These are phyloP conservation scores for Brachionus rubens DNA, from an alignment of 1,140 invertebrate genomes.

Conservation along the genomic window DNA sequence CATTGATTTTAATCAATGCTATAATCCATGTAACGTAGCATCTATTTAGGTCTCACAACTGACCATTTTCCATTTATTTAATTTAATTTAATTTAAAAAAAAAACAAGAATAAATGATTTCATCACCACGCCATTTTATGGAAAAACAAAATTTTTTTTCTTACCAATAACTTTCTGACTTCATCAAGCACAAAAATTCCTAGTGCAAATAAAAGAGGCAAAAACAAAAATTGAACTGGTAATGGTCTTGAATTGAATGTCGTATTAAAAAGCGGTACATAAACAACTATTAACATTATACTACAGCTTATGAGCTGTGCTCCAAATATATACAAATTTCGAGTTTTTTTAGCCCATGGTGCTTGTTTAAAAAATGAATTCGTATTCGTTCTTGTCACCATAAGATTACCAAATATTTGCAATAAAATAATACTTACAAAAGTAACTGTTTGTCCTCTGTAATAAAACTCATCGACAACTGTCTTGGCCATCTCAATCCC, in stretches of 20 bases:
- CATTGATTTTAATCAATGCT: too few species aligned
- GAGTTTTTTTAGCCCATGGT: conserved; percentile 1
- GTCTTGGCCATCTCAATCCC: background rate
- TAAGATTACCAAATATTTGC: conserved; percentile 18
- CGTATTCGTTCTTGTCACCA: background rate
- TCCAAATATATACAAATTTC: conserved; percentile 18
- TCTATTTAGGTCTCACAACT: too few species aligned
- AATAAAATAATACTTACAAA: conserved; percentile 1
- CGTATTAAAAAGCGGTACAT: background rate
- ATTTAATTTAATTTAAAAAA: too few species aligned
- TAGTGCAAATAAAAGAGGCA: background rate
- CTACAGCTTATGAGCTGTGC: background rate
- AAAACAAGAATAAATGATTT: too few species aligned
- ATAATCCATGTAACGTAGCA: too few species aligned
- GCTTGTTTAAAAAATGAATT: conserved; percentile 20
- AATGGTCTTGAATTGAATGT: background rate
- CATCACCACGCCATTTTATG: conserved; percentile 32
- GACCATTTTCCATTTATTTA: too few species aligned
- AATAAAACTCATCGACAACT: background rate
- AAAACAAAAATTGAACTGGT: conserved; percentile 19
- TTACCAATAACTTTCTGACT: conserved; percentile 21
- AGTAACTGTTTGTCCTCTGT: background rate
- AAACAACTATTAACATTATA: conserved; percentile 13
- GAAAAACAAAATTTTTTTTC: conserved; percentile 29
- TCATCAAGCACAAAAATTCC: background rate